Percentiles rank a stretch among this genome's conserved stretches.
These are phyloP conservation scores for Acipenser transmontanus DNA, from an alignment of 2,797 vertebrate genomes.

Conservation along the genomic window DNA sequence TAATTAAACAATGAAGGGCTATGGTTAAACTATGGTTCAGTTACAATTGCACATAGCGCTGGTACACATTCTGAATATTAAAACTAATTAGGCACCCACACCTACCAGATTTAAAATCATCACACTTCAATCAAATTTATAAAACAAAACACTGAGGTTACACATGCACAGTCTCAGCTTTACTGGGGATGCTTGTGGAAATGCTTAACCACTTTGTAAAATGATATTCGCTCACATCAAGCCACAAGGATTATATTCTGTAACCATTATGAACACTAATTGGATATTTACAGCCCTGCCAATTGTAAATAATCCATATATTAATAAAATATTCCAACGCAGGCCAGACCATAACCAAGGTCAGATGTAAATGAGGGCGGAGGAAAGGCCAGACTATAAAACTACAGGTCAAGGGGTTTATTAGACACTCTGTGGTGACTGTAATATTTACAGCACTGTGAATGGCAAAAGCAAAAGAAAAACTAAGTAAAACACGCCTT, in stretches of 20 bases:
- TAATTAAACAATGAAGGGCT: no score
- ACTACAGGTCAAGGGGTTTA: constrained; percentile 17
- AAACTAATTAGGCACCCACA: background rate
- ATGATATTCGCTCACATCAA: background rate
- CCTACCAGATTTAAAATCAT: background rate
- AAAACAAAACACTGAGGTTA: background rate
- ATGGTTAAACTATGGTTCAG: no score
- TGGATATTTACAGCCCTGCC: background rate
- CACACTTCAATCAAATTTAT: background rate
- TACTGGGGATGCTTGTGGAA: background rate
- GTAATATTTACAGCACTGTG: constrained; percentile 9
- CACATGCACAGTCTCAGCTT: background rate
- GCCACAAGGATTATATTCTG: background rate
- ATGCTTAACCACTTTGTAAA: background rate
- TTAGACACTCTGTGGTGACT: constrained; percentile 28
- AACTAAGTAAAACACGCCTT: constrained; percentile 12
- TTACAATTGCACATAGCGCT: no score
- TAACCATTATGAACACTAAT: background rate
- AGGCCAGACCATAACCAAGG: constrained; percentile 27
- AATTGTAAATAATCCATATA: constrained; percentile 29
- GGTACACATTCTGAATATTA: no score
- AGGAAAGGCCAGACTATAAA: constrained; percentile 40
- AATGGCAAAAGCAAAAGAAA: background rate
- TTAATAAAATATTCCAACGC: constrained; percentile 33
- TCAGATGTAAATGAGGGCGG: constrained; percentile 26